Conservation (phyloP, 1,140 invertebrate genomes). For the Muscidifurax raptorellus region DNA sequence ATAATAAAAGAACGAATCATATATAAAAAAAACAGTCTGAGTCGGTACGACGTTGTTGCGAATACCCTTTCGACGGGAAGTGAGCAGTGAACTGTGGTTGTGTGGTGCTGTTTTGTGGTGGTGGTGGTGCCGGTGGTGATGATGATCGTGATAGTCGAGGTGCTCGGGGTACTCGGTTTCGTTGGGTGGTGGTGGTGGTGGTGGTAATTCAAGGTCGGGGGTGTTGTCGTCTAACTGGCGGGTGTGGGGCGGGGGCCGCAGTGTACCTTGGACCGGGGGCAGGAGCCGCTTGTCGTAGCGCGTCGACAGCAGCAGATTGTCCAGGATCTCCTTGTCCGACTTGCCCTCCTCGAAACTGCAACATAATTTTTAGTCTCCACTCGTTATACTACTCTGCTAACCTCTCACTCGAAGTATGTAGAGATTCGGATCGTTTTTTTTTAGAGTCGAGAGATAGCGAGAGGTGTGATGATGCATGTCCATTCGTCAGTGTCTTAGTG, state of each 20-base stretch:
- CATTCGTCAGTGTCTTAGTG: neutral
- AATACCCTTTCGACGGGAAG: conserved; percentile 72
- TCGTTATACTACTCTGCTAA: no score
- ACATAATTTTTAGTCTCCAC: conserved; percentile 57
- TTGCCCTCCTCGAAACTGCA: conserved; percentile 89
- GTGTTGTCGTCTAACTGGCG: conserved; percentile 71
- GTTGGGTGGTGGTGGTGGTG: conserved; percentile 50
- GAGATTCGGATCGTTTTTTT: no score
- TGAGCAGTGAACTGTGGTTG: conserved; percentile 74
- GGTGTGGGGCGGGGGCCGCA: conserved; percentile 72
- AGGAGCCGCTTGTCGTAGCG: conserved; percentile 91
- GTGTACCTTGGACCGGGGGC: conserved; percentile 88
- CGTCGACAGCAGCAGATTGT: conserved; percentile 86
- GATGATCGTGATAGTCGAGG: conserved; percentile 54
- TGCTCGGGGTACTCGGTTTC: conserved; percentile 70
- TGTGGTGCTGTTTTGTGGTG: conserved; percentile 70
- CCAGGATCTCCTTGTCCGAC: conserved; percentile 92
- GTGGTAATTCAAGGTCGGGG: conserved; percentile 63
- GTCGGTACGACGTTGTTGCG: conserved; percentile 55
- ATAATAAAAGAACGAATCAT: neutral
- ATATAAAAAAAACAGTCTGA: conserved; percentile 41
- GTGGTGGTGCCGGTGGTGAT: conserved; percentile 66
- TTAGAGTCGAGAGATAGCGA: neutral
- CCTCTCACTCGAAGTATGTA: no score
- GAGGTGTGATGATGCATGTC: neutral